phyloP scores from a whole-genome alignment of 1,140 invertebrate genomes.

The Leptopilina boulardi region DNA sequence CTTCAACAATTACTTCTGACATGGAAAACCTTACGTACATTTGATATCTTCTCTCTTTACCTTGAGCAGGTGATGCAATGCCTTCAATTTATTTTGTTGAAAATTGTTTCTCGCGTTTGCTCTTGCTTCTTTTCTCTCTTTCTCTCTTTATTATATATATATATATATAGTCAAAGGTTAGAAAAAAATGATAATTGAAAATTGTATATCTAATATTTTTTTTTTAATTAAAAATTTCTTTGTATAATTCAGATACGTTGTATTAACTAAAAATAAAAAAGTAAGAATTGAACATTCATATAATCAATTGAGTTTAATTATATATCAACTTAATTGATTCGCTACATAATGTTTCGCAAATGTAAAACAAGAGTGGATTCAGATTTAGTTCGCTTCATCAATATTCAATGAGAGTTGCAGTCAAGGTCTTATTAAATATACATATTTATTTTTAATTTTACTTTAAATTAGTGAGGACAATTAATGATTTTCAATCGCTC shows the following conservation, averaged over 20 bases:
- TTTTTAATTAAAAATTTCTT: too few relatives aligned
- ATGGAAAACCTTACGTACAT: background rate
- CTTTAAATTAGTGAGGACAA: background rate
- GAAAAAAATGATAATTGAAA: background rate
- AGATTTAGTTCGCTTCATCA: background rate
- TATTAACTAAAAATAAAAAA: background rate
- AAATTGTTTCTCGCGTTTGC: background rate
- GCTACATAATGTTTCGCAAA: background rate
- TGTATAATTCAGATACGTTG: too few relatives aligned
- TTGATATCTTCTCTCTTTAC: conserved; percentile 7
- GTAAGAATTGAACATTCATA: background rate
- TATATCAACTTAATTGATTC: background rate
- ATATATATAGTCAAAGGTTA: background rate
- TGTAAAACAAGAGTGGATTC: background rate
- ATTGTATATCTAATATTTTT: background rate
- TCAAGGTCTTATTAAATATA: background rate
- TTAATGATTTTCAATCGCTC: too few relatives aligned
- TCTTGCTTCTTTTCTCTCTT: background rate
- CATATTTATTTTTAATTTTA: background rate
- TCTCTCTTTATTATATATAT: too few relatives aligned
- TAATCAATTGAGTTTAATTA: background rate
- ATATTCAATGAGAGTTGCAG: background rate
- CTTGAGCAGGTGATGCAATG: conserved; percentile 10
- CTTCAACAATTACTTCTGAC: conserved; percentile 18
- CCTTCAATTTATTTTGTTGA: conserved; percentile 15